Conservation (phyloP, 2,888 invertebrate genomes). For the Meiosimyza decipiens region DNA sequence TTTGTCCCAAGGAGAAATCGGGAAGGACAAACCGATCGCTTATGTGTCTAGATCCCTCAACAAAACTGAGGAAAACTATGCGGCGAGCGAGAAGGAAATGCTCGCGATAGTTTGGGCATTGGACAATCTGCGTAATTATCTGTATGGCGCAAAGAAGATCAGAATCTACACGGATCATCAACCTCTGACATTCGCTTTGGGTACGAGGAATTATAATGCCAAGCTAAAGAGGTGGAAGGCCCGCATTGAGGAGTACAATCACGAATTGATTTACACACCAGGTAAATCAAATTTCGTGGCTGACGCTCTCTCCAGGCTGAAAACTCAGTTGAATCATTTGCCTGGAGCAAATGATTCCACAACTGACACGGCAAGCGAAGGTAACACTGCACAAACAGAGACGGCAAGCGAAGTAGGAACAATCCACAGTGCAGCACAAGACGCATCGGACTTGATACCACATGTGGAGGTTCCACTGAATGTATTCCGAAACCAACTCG, state of each 20-base stretch:
- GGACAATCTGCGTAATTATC: conserved; percentile 26
- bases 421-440: neutral
- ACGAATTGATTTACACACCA: too few relatives aligned
- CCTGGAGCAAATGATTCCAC: neutral
- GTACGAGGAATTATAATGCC: conserved; percentile 25
- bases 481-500: neutral
- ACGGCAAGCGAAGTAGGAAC: neutral
- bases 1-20: conserved; percentile 1
- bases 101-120: neutral
- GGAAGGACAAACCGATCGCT: neutral
- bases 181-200: neutral
- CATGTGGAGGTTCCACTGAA: neutral
- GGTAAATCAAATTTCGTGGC: too few relatives aligned
- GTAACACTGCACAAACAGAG: neutral
- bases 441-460: neutral
- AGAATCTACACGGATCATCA: conserved; percentile 43
- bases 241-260: conserved; percentile 38
- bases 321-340: neutral
- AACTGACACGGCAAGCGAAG: neutral
- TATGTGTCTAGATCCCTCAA: neutral
- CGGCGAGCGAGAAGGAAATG: neutral
- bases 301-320: too few relatives aligned
- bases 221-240: conserved; percentile 41
- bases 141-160: conserved; percentile 40
- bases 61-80: neutral